Base-by-base conservation (phyloP, 1,140 invertebrate species). In the Tetragonula clypearis region DNA sequence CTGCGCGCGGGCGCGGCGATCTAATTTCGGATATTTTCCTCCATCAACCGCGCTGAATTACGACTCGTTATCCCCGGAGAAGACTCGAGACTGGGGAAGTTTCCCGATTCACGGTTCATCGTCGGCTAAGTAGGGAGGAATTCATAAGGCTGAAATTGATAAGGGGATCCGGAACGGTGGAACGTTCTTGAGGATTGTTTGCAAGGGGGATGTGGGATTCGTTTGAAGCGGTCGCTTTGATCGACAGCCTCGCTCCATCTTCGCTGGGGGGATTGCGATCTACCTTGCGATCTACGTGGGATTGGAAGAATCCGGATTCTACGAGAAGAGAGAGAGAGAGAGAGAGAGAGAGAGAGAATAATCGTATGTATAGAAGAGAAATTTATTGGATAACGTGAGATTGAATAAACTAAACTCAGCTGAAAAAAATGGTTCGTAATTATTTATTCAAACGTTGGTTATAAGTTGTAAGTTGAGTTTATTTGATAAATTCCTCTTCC, bases 11-110 rank as follows among this genome's bases (percentile, higher is more conserved):
- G 23, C n/a, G 2, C 30, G 17, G 8, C 26, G 66, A 79, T 79
- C 82, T 79, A 79, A 79, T 84, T 79, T 79, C 58, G 62, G 75
- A 72, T 78, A 58, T 71, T 69, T 69, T 58, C 76, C 69, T 26
- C 21, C 74, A 60, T 78, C 81, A 68, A 8, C 53, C 6, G 30
- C 30, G 71, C 56, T 55, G 73, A 83, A 83, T 78, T 71, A 58
- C 82, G 26, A 55, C 17, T 21, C 60, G 41, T 23, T 21, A 69
- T 41, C n/a, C 26, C 15, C 41, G 26, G 19, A 4, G 15, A 21
- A 55, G 4, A 49, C 26, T 5, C 3, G 30, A 5, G 8, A 12
- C n/a, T 83, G 1, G 35, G 35, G 62, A 49, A 78, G 53, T 78
- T 35, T 26, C 58, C 55, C 55, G 26, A n/a, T 68, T 77, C 60